Evolutionary conservation across 2,888 invertebrate species (phyloP), one percentile per base, ranked within the genome.

Genomic region (Drosophila neoperkinsi): DNA sequence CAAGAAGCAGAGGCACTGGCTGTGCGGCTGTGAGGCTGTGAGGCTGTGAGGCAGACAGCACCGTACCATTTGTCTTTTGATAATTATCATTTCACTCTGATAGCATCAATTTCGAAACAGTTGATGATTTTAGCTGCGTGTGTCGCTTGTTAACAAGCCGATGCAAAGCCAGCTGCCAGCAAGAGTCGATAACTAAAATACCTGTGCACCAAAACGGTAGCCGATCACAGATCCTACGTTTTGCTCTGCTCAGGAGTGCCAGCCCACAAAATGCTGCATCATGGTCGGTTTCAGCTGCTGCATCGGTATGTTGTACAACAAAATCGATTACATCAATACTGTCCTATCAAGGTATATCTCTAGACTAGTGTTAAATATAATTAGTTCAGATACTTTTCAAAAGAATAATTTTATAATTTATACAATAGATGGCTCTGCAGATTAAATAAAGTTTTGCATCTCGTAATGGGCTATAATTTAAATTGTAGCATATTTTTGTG

Each of bases 101-200:
- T 84, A 84, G 88, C 84, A 84, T 84, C 88, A 84, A 86, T 84
- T 84, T 88, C 74, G 73, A 82, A 82, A 75, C 86, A 88, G 84
- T 84, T 84, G 86, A 84, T 88, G 84, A 84, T 84, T 88, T 88
- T 88, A 77, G 77, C 81, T 86, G 84, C 86, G 88, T 84, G 84
- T 81, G 81, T 84, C 86, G 88, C 84, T 88, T 86, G 88, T 86
- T 84, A 84, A 86, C 84, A 83, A 88, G 84, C 80, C 62, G 31
- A 59, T 51, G 46, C 60, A 59, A 57, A 63, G 59, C 62, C 81
- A 77, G 81, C 71, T 77, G 86, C 71, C 38, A 70, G 49, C 28
- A 69, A 68, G 46, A 64, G 59, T 67, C 71, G 86, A 88, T 84
- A 84, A 86, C 81, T 88, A 67, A 84, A 88, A 88, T 88, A 73